A percentile compares a stretch with the other conserved stretches of the same genome.
Evolutionary conservation across 2,888 invertebrate genomes (phyloP).

Genomic region (Coronaproctus castanopsis): DNA sequence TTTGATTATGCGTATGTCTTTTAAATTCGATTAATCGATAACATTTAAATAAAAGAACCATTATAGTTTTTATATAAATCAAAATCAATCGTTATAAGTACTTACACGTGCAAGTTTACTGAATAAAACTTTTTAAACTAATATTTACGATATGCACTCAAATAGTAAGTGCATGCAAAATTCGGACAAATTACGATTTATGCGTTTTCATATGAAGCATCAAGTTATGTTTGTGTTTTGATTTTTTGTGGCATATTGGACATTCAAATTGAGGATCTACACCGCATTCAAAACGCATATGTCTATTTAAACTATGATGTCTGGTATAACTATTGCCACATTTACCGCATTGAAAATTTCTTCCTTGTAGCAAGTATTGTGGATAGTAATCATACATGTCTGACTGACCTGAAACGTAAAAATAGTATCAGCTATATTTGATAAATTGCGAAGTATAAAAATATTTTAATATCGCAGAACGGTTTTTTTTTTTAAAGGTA

Average conservation of each 20-base stretch:
- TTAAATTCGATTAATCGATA: too few species aligned
- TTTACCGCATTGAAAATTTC: slow-evolving; percentile 27
- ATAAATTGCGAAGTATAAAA: not conserved
- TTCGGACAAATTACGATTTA: slow-evolving; percentile 15
- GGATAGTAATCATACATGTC: not conserved
- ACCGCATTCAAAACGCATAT: slow-evolving; percentile 38
- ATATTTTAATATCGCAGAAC: not conserved
- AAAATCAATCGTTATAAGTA: too few species aligned
- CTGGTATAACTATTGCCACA: slow-evolving; percentile 38
- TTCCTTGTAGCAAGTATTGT: not conserved
- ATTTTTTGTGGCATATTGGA: slow-evolving; percentile 38
- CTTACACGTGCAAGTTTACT: too few species aligned
- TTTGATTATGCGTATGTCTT: too few species aligned
- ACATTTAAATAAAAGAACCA: too few species aligned
- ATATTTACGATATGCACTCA: too few species aligned
- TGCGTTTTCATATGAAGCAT: slow-evolving; percentile 31
- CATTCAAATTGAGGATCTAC: slow-evolving; percentile 40
- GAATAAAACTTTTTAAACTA: too few species aligned
- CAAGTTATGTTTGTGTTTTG: slow-evolving; percentile 34
- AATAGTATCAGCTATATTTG: too few species aligned
- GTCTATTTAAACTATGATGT: slow-evolving; percentile 34
- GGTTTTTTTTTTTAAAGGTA: too few species aligned
- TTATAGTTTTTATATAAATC: too few species aligned
- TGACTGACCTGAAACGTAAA: not conserved
- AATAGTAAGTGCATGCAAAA: too few species aligned